A percentile compares a stretch with the other conserved stretches of the same genome.
Conservation (phyloP, 2,888 invertebrate genomes). For the Eristalis pertinax region DNA sequence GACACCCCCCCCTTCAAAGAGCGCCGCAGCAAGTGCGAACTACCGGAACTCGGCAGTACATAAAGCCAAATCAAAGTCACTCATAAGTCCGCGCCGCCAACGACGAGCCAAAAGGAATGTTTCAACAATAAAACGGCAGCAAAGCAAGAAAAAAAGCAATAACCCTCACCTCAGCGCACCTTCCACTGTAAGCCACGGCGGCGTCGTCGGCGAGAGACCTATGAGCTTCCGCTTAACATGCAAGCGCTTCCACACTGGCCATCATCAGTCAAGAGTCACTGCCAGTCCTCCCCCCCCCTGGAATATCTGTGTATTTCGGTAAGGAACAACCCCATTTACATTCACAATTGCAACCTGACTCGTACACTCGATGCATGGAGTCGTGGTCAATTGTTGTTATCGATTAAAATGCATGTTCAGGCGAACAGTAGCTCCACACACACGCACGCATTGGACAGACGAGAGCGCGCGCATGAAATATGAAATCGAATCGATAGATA, state of each 20-base stretch:
- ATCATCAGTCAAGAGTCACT: slow-evolving; percentile 67
- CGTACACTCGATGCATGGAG: slow-evolving; percentile 33
- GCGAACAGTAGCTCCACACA: background rate
- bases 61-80: slow-evolving; percentile 46
- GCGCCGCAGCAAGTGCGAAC: background rate
- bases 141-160: background rate
- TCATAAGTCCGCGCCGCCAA: slow-evolving; percentile 40
- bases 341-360: slow-evolving; percentile 21
- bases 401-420: slow-evolving; percentile 70
- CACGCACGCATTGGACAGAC: background rate
- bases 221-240: slow-evolving; percentile 68
- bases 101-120: background rate
- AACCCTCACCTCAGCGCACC: background rate
- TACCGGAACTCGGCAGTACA: slow-evolving; percentile 39
- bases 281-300: too few relatives aligned
- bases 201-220: slow-evolving; percentile 6
- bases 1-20: background rate
- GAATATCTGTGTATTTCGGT: slow-evolving; percentile 42
- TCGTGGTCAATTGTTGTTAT: slow-evolving; percentile 68
- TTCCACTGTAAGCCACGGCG: slow-evolving; percentile 12
- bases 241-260: slow-evolving; percentile 64
- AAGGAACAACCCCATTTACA: slow-evolving; percentile 62
- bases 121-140: background rate
- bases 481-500: slow-evolving; percentile 66
- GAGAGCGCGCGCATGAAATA: slow-evolving; percentile 55